Conservation (phyloP, 2,797 vertebrate genomes). For the Ptychadena robeensis region DNA sequence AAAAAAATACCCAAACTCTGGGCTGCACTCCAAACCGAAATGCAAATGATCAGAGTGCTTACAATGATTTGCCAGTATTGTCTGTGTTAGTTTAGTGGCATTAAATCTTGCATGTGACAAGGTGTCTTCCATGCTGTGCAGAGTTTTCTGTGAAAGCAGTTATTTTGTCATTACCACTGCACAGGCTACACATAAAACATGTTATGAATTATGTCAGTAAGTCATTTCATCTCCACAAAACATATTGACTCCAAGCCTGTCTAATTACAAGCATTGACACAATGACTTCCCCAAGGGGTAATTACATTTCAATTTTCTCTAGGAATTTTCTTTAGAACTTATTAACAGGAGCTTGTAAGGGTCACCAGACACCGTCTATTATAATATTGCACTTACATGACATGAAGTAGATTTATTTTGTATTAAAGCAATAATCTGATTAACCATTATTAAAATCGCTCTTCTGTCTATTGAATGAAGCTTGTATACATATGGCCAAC, state of each 20-base stretch:
- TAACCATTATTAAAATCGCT: neutral
- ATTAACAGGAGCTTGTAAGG: neutral
- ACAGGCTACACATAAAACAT: conserved; percentile 22
- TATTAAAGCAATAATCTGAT: neutral
- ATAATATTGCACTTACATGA: neutral
- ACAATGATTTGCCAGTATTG: conserved; percentile 30
- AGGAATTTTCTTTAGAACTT: neutral
- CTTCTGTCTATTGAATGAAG: neutral
- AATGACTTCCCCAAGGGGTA: neutral
- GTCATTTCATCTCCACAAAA: conserved; percentile 12
- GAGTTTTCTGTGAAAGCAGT: conserved; percentile 34
- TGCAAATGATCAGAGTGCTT: conserved; percentile 36
- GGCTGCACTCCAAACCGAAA: conserved; percentile 36
- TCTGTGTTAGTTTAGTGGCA: conserved; percentile 36
- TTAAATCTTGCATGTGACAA: conserved; percentile 48
- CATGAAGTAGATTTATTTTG: neutral
- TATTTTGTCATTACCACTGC: conserved; percentile 48
- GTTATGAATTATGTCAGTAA: conserved; percentile 25
- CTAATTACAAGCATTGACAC: conserved; percentile 14
- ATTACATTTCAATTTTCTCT: conserved; percentile 6
- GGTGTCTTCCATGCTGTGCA: conserved; percentile 30
- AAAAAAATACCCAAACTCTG: conserved; percentile 16
- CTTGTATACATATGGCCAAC: neutral
- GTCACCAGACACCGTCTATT: neutral
- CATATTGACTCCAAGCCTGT: conserved; percentile 19